A percentile compares a stretch with the other conserved stretches of the same genome.
These are phyloP conservation scores for Clunio marinus DNA, from an alignment of 2,888 invertebrate species.

Conservation along the genomic window DNA sequence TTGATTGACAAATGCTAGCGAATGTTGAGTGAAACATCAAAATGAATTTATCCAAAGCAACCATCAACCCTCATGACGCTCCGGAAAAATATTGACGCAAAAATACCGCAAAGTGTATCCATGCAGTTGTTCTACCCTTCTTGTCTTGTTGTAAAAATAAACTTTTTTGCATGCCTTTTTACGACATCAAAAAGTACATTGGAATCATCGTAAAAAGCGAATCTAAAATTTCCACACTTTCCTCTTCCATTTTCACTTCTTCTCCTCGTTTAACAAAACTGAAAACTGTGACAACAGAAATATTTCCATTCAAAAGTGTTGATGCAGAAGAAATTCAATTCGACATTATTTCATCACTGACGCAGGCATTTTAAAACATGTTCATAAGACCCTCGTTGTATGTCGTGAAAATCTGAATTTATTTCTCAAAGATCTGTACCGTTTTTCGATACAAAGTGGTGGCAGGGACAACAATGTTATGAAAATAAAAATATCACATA, in stretches of 20 bases:
- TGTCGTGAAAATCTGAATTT: slow-evolving; percentile 31
- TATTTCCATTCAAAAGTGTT: slow-evolving; percentile 46
- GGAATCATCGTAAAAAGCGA: neutral
- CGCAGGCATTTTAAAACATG: slow-evolving; percentile 17
- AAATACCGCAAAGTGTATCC: neutral
- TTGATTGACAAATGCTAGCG: slow-evolving; percentile 16
- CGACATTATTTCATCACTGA: slow-evolving; percentile 43
- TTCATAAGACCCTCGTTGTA: neutral
- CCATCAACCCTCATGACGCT: no score
- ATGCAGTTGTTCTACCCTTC: neutral
- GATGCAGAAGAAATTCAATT: slow-evolving; percentile 51
- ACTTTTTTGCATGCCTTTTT: slow-evolving; percentile 14
- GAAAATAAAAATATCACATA: slow-evolving; percentile 34
- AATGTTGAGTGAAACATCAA: slow-evolving; percentile 18
- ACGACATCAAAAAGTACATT: slow-evolving; percentile 25
- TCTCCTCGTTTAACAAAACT: neutral
- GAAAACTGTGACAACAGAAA: neutral
- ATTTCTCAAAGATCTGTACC: slow-evolving; percentile 6
- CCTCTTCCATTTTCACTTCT: neutral
- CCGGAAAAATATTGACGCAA: neutral
- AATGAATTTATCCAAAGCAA: slow-evolving; percentile 9
- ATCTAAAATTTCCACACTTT: no score
- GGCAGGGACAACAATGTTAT: slow-evolving; percentile 4
- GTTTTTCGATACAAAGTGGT: neutral
- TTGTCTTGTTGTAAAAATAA: neutral